Conservation (phyloP, 2,888 invertebrate species). For the Tuta absoluta region DNA sequence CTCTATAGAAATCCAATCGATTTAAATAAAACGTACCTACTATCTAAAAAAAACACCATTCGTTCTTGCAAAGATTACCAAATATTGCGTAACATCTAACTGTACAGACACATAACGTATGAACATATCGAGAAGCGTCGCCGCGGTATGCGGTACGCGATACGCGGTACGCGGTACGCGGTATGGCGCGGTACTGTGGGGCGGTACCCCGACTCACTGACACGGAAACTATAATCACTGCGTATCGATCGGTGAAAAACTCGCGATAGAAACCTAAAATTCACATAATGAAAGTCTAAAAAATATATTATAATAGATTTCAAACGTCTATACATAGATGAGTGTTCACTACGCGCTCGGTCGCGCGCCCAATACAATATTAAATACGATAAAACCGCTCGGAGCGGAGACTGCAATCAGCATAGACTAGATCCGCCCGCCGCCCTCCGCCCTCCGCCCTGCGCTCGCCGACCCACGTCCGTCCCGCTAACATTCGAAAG, state of each 20-base stretch:
- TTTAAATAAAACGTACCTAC: conserved; percentile 77
- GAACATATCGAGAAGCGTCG: conserved; percentile 64
- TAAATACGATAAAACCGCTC: conserved; percentile 61
- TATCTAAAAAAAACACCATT: conserved; percentile 74
- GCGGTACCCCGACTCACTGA: conserved; percentile 58
- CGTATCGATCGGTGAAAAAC: conserved; percentile 74
- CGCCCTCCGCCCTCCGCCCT: too few species aligned
- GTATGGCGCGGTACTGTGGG: conserved; percentile 44
- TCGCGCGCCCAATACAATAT: conserved; percentile 64
- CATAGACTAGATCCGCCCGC: conserved; percentile 21
- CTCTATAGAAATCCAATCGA: conserved; percentile 74
- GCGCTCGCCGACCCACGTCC: background rate
- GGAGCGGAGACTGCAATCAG: conserved; percentile 24
- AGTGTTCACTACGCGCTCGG: conserved; percentile 73
- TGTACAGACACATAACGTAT: conserved; percentile 70
- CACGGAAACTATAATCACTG: conserved; percentile 72
- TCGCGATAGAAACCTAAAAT: conserved; percentile 78
- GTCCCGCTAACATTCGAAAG: conserved; percentile 53
- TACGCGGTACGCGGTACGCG: conserved; percentile 49
- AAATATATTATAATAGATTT: conserved; percentile 81
- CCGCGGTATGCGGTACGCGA: conserved; percentile 46
- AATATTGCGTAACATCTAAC: conserved; percentile 75
- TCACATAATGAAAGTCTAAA: conserved; percentile 78
- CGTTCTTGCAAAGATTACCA: conserved; percentile 68
- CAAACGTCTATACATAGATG: conserved; percentile 80